phyloP scores from a whole-genome alignment of 2,797 vertebrate genomes.

The Steatocranus sp. region DNA sequence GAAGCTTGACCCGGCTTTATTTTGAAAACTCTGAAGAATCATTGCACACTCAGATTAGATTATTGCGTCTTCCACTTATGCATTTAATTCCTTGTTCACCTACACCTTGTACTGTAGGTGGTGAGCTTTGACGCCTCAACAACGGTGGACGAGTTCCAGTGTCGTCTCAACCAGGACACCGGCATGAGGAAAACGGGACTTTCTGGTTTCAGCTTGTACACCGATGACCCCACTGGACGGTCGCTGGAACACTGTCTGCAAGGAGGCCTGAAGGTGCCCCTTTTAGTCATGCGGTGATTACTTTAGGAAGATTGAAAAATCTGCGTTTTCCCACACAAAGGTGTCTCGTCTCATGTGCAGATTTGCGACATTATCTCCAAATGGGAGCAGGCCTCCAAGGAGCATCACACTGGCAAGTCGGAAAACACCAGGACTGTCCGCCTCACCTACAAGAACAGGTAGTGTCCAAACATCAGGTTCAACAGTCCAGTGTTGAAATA shows the following conservation, averaged over 20 bases:
- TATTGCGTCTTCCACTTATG: background rate
- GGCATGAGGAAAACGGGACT: constrained; percentile 88
- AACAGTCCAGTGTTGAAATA: background rate
- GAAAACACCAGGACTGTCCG: constrained; percentile 91
- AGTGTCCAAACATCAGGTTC: background rate
- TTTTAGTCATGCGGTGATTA: background rate
- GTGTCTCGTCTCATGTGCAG: constrained; percentile 56
- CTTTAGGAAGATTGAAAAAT: too few species aligned
- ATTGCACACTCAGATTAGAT: background rate
- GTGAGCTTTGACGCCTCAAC: constrained; percentile 96
- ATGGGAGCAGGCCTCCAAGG: constrained; percentile 97
- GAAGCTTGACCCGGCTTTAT: background rate
- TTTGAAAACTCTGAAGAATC: background rate
- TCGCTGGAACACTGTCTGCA: constrained; percentile 91
- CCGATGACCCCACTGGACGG: constrained; percentile 91
- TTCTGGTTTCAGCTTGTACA: constrained; percentile 92
- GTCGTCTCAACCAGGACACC: constrained; percentile 90
- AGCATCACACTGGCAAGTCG: constrained; percentile 90
- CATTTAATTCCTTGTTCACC: background rate
- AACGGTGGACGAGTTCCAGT: constrained; percentile 96
- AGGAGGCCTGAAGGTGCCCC: constrained; percentile 87
- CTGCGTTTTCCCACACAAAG: background rate
- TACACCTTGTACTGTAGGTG: constrained; percentile 71
- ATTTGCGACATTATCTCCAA: constrained; percentile 98
- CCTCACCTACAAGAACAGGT: constrained; percentile 97